Evolutionary conservation across 2,113 vertebrate genomes (phyloP).

Genomic region (Podarcis cretensis): DNA sequence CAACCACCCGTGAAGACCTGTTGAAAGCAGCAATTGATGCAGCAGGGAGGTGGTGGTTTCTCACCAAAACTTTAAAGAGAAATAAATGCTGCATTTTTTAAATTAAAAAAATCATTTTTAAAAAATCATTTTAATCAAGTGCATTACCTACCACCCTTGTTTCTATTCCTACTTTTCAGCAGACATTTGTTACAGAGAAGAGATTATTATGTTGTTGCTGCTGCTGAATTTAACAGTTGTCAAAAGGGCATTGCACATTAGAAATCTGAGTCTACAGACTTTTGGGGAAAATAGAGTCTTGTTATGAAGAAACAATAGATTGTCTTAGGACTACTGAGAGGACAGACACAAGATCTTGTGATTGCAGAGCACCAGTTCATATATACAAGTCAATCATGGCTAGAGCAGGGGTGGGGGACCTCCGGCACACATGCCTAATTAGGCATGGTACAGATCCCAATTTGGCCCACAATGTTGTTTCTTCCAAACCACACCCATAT

Average conservation of each 20-base stretch:
- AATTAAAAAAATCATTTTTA: conserved; percentile 48
- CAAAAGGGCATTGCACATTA: conserved; percentile 21
- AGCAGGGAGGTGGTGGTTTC: conserved; percentile 66
- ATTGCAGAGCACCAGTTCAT: fast-evolving
- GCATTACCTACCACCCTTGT: not conserved
- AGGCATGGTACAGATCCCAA: too few species aligned
- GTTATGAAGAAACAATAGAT: not conserved
- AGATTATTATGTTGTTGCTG: not conserved
- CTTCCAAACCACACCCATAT: too few species aligned
- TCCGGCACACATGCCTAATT: too few species aligned
- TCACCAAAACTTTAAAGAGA: conserved; percentile 72
- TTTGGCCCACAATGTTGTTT: too few species aligned
- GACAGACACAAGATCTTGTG: not conserved
- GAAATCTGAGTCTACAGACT: not conserved
- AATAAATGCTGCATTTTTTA: conserved; percentile 52
- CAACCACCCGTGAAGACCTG: conserved; percentile 75
- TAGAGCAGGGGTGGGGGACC: not conserved
- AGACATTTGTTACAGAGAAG: not conserved
- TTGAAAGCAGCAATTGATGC: conserved; percentile 75
- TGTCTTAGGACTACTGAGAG: not conserved
- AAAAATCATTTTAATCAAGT: not conserved
- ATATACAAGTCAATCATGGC: not conserved
- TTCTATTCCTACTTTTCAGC: not conserved
- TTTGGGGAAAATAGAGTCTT: not conserved
- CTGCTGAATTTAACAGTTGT: conserved; percentile 10